Conservation (phyloP, 1,140 invertebrate species). For the Halictus rubicundus region DNA sequence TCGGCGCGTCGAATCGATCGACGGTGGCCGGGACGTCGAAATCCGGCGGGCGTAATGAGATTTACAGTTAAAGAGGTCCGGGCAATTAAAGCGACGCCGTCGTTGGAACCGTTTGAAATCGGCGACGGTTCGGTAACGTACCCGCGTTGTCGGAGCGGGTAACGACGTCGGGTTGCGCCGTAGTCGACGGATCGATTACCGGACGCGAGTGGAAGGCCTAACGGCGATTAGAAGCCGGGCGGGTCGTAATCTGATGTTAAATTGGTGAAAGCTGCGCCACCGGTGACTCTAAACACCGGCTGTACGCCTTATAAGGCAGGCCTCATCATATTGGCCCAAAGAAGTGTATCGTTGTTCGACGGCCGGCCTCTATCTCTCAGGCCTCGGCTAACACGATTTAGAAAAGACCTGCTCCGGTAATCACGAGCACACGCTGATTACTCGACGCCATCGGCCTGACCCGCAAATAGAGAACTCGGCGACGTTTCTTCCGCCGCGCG, state of each 20-base stretch:
- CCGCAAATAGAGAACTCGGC: slow-evolving; percentile 17
- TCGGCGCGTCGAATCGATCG: neutral
- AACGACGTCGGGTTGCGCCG: slow-evolving; percentile 21
- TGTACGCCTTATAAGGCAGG: slow-evolving; percentile 51
- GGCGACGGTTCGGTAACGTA: no score
- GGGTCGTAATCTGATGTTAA: slow-evolving; percentile 64
- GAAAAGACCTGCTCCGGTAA: neutral
- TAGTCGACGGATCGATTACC: slow-evolving; percentile 52
- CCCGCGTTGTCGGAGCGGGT: neutral
- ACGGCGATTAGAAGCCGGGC: slow-evolving; percentile 61
- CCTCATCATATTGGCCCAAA: slow-evolving; percentile 49
- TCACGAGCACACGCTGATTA: slow-evolving; percentile 25
- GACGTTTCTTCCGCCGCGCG: neutral
- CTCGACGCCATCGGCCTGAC: neutral
- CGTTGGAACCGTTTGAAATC: neutral
- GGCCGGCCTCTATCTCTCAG: neutral
- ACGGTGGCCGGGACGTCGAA: neutral
- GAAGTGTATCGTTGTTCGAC: neutral
- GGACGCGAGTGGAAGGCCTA: slow-evolving; percentile 12
- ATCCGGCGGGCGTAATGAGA: neutral
- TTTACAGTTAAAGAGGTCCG: neutral
- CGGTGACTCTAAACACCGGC: slow-evolving; percentile 55
- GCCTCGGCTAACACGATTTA: slow-evolving; percentile 21
- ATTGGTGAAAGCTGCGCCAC: slow-evolving; percentile 69
- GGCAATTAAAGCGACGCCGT: neutral